These are phyloP conservation scores for Sebastes steindachneri DNA, from an alignment of 2,797 vertebrate species.

Conservation along the genomic window DNA sequence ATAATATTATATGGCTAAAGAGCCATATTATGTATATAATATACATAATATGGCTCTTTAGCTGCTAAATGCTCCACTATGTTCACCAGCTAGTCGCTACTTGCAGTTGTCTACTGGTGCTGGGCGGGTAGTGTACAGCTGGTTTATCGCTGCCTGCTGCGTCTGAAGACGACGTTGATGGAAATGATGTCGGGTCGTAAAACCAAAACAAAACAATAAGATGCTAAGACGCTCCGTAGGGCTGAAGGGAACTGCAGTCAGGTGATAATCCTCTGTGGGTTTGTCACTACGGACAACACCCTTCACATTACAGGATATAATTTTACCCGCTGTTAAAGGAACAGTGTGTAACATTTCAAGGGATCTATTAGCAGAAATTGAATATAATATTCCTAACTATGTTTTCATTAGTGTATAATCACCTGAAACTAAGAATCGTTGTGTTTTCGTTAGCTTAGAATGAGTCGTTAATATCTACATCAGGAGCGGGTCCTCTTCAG, in stretches of 20 bases:
- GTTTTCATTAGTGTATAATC: too few species aligned
- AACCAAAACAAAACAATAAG: accelerated
- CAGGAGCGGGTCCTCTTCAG: too few species aligned
- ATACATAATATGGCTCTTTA: too few species aligned
- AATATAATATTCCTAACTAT: too few species aligned
- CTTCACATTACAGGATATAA: neutral
- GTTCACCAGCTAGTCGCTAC: neutral
- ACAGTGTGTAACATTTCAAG: accelerated
- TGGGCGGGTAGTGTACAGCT: neutral
- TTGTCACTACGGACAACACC: accelerated
- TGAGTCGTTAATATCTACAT: accelerated
- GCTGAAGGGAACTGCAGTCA: too few species aligned
- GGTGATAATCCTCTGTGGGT: neutral
- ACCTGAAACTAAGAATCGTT: too few species aligned
- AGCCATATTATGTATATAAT: too few species aligned
- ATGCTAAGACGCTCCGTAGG: too few species aligned
- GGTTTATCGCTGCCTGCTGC: neutral
- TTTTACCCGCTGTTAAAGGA: neutral
- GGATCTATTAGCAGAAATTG: too few species aligned
- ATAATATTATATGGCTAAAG: too few species aligned
- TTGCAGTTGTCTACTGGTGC: neutral
- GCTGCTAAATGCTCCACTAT: neutral
- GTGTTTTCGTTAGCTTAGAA: too few species aligned
- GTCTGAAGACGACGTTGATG: neutral
- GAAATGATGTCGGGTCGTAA: accelerated